Conservation (phyloP, 2,113 vertebrate species). For the Arvicanthis niloticus region DNA sequence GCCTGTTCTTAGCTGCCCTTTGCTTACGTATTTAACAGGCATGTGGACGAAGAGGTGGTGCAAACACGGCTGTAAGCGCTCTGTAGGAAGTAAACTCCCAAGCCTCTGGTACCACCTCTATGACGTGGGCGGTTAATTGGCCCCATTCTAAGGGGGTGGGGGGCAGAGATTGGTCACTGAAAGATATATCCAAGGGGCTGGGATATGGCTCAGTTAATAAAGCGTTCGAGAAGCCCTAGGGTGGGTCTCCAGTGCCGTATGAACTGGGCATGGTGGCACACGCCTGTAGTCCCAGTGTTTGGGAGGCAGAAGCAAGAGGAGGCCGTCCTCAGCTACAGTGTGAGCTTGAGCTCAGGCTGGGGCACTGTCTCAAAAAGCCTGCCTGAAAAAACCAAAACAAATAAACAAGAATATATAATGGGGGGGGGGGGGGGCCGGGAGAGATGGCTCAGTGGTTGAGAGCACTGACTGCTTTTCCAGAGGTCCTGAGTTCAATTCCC, state of each 20-base stretch:
- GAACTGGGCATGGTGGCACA: not conserved
- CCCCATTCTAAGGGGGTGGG: not conserved
- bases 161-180: not conserved
- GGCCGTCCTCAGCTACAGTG: not conserved
- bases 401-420: not conserved
- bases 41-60: accelerated
- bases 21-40: not conserved
- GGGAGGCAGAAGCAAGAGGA: not conserved
- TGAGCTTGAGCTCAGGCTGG: not conserved
- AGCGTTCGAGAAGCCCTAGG: not conserved
- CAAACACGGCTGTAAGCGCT: not conserved
- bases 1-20: not conserved
- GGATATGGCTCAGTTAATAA: not conserved
- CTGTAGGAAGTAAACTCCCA: not conserved
- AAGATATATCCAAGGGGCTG: not conserved
- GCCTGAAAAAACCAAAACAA: not conserved
- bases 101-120: not conserved
- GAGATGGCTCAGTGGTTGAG: too few relatives aligned
- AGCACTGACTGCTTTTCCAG: too few relatives aligned
- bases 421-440: too few relatives aligned
- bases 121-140: not conserved
- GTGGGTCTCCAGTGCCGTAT: not conserved
- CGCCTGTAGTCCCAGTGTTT: not conserved
- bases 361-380: not conserved
- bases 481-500: too few relatives aligned